These are phyloP conservation scores for Gobius niger DNA, from an alignment of 2,113 vertebrate genomes.

Conservation along the genomic window DNA sequence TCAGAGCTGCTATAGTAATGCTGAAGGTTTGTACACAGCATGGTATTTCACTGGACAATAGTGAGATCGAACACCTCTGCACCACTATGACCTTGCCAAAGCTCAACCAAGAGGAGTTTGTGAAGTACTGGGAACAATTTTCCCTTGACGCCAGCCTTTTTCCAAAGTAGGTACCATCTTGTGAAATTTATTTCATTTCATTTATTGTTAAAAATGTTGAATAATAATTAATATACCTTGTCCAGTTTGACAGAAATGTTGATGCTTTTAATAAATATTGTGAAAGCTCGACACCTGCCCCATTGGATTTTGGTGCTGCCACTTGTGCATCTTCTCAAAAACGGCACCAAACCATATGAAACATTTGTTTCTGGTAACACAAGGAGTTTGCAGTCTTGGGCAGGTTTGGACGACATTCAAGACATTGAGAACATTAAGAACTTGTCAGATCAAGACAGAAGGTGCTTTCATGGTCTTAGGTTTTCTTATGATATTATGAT, in stretches of 20 bases:
- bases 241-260: constrained; percentile 57
- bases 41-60: not conserved
- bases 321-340: constrained; percentile 70
- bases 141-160: constrained; percentile 40
- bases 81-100: constrained; percentile 62
- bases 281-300: not conserved
- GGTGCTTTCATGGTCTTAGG: constrained; percentile 30
- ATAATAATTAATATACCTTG: not conserved
- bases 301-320: constrained; percentile 74
- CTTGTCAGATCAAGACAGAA: constrained; percentile 23
- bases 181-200: not conserved
- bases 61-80: constrained; percentile 56
- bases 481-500: not conserved
- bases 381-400: constrained; percentile 65
- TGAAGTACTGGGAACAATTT: constrained; percentile 64
- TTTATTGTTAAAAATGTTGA: not conserved
- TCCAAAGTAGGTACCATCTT: constrained; percentile 43
- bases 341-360: constrained; percentile 58
- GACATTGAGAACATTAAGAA: accelerated
- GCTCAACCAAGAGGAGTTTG: constrained; percentile 48
- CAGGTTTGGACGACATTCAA: constrained; percentile 73
- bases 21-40: constrained; percentile 46
- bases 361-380: not conserved
- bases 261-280: constrained; percentile 1
- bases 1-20: constrained; percentile 67